These are phyloP conservation scores for Athene noctua DNA, from an alignment of 2,113 vertebrate species.

Conservation along the genomic window DNA sequence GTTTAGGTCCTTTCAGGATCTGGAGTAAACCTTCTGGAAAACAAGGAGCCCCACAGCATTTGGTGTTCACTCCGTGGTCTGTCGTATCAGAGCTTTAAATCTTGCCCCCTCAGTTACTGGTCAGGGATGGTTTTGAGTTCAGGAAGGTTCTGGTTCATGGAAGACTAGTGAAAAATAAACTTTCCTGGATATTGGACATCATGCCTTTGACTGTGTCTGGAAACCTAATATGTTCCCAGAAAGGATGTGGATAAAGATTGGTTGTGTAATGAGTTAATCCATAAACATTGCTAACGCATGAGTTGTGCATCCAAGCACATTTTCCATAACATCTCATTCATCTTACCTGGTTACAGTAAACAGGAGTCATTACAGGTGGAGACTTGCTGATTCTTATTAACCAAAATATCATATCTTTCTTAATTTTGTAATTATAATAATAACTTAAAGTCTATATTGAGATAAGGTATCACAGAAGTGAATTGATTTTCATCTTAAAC, in stretches of 20 bases:
- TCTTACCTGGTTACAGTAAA: neutral
- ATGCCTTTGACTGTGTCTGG: neutral
- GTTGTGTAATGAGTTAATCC: neutral
- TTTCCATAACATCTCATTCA: conserved; percentile 4
- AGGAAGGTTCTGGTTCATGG: neutral
- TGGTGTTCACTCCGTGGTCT: neutral
- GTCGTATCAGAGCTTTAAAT: fast-evolving
- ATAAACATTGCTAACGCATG: neutral
- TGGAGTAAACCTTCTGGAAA: neutral
- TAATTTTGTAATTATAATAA: neutral
- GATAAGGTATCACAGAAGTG: neutral
- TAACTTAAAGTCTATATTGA: neutral
- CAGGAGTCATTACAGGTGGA: neutral
- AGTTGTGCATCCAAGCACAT: neutral
- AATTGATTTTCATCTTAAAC: neutral
- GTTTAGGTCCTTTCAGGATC: neutral
- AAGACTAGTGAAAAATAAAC: neutral
- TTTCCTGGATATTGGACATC: neutral
- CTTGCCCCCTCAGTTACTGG: neutral
- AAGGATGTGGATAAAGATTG: neutral
- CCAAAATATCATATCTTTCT: neutral
- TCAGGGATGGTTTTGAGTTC: neutral
- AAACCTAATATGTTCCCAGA: neutral
- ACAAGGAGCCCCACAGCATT: neutral
- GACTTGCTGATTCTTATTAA: neutral